Evolutionary conservation across 2,797 vertebrate species (phyloP), one percentile per base, ranked within the genome.

Genomic region (Echiichthys vipera): DNA sequence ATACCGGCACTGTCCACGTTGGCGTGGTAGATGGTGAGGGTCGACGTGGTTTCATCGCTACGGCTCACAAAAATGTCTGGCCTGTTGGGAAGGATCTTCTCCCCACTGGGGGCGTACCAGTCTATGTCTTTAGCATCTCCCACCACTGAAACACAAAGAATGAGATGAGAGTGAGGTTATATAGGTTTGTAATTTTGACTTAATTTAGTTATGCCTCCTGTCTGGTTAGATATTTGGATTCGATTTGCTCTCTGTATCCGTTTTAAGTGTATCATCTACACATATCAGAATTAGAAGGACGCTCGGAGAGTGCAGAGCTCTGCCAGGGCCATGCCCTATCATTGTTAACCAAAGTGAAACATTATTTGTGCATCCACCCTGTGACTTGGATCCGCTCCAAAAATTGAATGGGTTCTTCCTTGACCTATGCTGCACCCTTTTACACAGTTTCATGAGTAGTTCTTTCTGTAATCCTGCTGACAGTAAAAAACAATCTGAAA

Each of bases 11-110:
- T 96, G 18, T 98, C 96, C 0, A 97, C 94, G 46, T 93, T 94
- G 81, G 97, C 97, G 0, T 97, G 97, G 93, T 99, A 99, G 81
- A 99, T 98, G 86, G 96, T 99, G 73, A 99, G 97, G 0, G 95
- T 96, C 0, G 96, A 97, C 0, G 92, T 94, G 42, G 89, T 83
- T n/a, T 98, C 97, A 4, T 98, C 97, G 0, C 71, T 95, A 69
- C 94, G 94, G 75, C 93, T 95, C 85, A 98, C 95, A 0, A 94
- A 95, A 84, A 99, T 95, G 80, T 96, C 95, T 40, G 92, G 95
- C 61, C 96, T 94, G 90, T 95, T 96, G 2, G 95, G 94, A 4
- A 88, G 91, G 82, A 99, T 95, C 91, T 96, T 95, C 80, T 99
- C 96, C 0, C 98, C 98, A 0, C 91, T 96, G 30, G 98, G 98